These are phyloP conservation scores for Typhlichthys eigenmanni DNA, from an alignment of 2,797 vertebrate genomes.

Conservation along the genomic window DNA sequence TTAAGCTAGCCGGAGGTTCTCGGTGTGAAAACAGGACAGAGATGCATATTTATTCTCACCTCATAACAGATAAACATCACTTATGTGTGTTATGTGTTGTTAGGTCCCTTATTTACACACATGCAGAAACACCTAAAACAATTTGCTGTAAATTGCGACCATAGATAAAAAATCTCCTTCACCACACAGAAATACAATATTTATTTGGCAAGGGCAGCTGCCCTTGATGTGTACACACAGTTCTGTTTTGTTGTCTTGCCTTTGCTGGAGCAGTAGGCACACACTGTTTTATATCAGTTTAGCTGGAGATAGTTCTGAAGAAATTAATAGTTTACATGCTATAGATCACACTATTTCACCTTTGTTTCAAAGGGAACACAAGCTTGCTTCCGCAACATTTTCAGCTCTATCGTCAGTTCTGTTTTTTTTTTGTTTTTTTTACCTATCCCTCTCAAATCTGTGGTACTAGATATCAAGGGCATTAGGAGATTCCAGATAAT, in stretches of 20 bases:
- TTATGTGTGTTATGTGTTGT: constrained; percentile 5
- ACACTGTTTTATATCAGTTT: constrained; percentile 23
- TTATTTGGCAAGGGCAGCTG: constrained; percentile 5
- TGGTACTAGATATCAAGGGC: constrained; percentile 44
- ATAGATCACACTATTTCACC: constrained; percentile 8
- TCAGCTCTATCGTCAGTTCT: constrained; percentile 27
- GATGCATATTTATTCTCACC: constrained; percentile 40
- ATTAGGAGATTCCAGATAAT: constrained; percentile 61
- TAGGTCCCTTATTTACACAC: too few relatives aligned
- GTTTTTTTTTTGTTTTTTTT: background rate
- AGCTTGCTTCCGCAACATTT: constrained; percentile 17
- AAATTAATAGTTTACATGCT: constrained; percentile 7
- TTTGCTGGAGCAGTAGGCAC: constrained; percentile 8
- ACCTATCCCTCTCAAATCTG: constrained; percentile 24
- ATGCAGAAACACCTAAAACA: too few relatives aligned
- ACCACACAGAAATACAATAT: constrained; percentile 8
- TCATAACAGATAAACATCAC: constrained; percentile 19
- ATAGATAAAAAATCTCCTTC: constrained; percentile 9
- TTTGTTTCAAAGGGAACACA: constrained; percentile 7
- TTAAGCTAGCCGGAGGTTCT: constrained; percentile 34
- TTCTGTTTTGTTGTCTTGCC: background rate
- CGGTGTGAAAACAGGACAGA: constrained; percentile 42
- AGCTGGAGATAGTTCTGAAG: constrained; percentile 13
- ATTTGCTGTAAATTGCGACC: constrained; percentile 13
- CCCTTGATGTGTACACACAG: background rate